Evolutionary conservation across 2,888 invertebrate species (phyloP), one percentile per base, ranked within the genome.

Genomic region (Drosophila bunnanda): DNA sequence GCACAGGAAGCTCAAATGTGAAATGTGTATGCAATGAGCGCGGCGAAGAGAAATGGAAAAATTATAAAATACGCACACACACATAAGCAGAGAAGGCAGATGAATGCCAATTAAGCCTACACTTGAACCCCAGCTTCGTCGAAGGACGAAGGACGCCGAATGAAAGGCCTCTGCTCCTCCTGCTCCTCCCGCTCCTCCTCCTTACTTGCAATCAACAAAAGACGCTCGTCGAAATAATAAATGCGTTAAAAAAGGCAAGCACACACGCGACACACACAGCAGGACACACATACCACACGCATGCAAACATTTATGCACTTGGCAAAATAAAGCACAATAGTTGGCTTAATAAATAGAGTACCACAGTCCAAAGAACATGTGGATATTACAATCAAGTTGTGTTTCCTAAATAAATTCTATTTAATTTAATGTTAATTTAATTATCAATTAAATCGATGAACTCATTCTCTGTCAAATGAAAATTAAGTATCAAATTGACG

Each of bases 21-120:
- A 66, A 84, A 83, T 73, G 88, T 79, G 77, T 74, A 65, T 83
- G 85, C 78, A 77, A 66, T 87, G 75, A 50, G 67, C 56, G 64
- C 64, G 59, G 39, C 62, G 61, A 66, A 76, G 70, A 79, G 70
- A 86, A 88, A 83, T 88, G 83, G 83, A 53, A 74, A 83, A 84
- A 88, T 84, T 88, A 88, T 88, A 83, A 86, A 84, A 86, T 67
- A 76, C 39, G 58, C 53, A 44, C 30, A 55, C 53, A 39, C 17
- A 41, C 20, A 41, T 36, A n/a, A n/a, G 22, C 43, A 48, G 41
- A 9, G 50, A 20, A 38, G 60, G 60, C 61, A 57, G 74, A 73
- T 84, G 89, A 86, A 84, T 86, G 89, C 87, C 83, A 84, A 84
- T 83, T 83, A 83, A 82, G 83, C 75, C 83, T 74, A 88, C 79